Conservation (phyloP, 2,797 vertebrate genomes). For the Capromys pilorides region DNA sequence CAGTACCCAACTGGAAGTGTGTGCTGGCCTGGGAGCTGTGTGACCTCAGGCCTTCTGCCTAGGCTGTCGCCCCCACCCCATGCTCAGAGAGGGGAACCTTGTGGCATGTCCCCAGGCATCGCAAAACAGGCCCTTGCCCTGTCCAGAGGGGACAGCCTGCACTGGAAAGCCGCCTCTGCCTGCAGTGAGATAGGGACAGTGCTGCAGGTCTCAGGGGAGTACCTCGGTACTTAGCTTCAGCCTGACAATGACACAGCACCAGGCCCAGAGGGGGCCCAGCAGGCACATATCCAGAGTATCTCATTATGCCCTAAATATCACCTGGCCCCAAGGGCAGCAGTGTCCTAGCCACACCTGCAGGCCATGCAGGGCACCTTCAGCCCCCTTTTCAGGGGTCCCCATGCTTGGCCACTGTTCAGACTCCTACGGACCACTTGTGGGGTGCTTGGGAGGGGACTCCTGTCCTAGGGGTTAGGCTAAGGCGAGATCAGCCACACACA, state of each 20-base stretch:
- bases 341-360: neutral
- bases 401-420: neutral
- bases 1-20: neutral
- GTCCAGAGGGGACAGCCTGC: neutral
- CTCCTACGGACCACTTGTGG: neutral
- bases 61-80: neutral
- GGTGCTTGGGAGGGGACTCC: neutral
- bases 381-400: neutral
- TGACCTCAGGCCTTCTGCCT: neutral
- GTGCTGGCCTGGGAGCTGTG: neutral
- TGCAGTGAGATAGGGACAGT: neutral
- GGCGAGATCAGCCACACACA: neutral
- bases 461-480: neutral
- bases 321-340: neutral
- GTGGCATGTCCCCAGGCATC: neutral
- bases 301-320: neutral
- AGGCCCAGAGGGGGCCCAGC: no score
- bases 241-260: neutral
- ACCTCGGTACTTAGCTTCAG: neutral
- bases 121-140: neutral
- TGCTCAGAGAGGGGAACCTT: neutral
- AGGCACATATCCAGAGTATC: neutral
- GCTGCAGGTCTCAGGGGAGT: no score
- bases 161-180: neutral
- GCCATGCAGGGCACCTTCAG: rapidly evolving